These are phyloP conservation scores for Cremastobaeus sp. DNA, from an alignment of 2,888 invertebrate genomes.

Conservation along the genomic window DNA sequence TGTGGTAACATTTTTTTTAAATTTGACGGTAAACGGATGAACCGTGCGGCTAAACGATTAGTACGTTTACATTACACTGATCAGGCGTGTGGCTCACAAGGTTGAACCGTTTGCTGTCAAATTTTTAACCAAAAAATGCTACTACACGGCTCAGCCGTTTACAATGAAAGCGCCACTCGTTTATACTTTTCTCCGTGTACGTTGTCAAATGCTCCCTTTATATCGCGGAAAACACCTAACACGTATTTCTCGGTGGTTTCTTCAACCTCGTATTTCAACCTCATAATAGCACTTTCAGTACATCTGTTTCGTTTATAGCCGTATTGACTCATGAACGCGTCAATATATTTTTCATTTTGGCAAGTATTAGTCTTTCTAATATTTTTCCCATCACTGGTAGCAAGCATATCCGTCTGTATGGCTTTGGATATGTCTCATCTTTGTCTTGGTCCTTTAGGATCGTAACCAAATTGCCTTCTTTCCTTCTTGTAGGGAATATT, in stretches of 20 bases:
- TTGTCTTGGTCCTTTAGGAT: conserved; percentile 29
- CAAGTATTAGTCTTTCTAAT: conserved; percentile 30
- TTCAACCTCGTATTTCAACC: neutral
- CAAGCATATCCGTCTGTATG: conserved; percentile 51
- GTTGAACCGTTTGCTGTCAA: too few relatives aligned
- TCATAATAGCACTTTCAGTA: conserved; percentile 29
- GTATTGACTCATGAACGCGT: conserved; percentile 5
- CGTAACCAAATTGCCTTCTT: conserved; percentile 5
- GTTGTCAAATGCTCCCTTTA: conserved; percentile 37
- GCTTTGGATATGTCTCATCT: conserved; percentile 10
- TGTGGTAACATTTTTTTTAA: too few relatives aligned
- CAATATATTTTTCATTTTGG: neutral
- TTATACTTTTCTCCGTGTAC: too few relatives aligned
- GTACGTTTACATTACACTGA: too few relatives aligned
- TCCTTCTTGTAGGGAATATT: conserved; percentile 34
- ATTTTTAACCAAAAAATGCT: too few relatives aligned
- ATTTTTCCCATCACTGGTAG: conserved; percentile 39
- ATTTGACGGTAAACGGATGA: too few relatives aligned
- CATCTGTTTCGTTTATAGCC: conserved; percentile 3
- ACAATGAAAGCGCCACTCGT: too few relatives aligned
- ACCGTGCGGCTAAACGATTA: too few relatives aligned
- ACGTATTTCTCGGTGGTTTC: conserved; percentile 7
- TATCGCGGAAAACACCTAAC: conserved; percentile 22
- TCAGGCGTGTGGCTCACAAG: too few relatives aligned
- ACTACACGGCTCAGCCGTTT: too few relatives aligned